A percentile compares a stretch with the other conserved stretches of the same genome.
These are phyloP conservation scores for Bradypodion pumilum DNA, from an alignment of 2,797 vertebrate species.

Conservation along the genomic window DNA sequence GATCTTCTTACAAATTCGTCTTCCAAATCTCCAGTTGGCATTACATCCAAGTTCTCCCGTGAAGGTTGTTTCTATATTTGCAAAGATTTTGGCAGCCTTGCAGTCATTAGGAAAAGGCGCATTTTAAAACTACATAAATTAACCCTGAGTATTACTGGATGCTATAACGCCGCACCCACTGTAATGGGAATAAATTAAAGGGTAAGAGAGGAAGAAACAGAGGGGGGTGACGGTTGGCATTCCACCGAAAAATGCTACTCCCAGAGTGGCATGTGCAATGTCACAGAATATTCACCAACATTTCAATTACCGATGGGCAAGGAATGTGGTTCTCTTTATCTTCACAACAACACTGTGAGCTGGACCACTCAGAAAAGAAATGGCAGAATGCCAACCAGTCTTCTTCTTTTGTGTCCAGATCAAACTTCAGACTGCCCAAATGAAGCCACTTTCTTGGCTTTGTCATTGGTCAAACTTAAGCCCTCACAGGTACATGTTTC, in stretches of 20 bases:
- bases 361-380: too few relatives aligned
- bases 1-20: conserved; percentile 56
- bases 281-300: background rate
- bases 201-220: conserved; percentile 24
- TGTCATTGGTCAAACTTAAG: too few relatives aligned
- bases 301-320: background rate
- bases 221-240: accelerated
- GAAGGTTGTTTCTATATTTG: conserved; percentile 65
- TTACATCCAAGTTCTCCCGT: conserved; percentile 63
- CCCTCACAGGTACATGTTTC: too few relatives aligned
- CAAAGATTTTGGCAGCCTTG: conserved; percentile 68
- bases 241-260: conserved; percentile 16
- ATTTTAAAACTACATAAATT: conserved; percentile 58
- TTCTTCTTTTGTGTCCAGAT: too few relatives aligned
- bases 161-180: conserved; percentile 22
- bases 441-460: too few relatives aligned
- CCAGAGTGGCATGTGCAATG: background rate
- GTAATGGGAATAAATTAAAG: conserved; percentile 37
- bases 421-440: too few relatives aligned
- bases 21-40: conserved; percentile 65
- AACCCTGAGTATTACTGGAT: conserved; percentile 47
- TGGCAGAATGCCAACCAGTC: background rate
- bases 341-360: background rate
- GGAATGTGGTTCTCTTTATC: background rate
- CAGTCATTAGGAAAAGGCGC: conserved; percentile 24